phyloP scores from a whole-genome alignment of 2,797 vertebrate genomes.

The Gymnodraco acuticeps region DNA sequence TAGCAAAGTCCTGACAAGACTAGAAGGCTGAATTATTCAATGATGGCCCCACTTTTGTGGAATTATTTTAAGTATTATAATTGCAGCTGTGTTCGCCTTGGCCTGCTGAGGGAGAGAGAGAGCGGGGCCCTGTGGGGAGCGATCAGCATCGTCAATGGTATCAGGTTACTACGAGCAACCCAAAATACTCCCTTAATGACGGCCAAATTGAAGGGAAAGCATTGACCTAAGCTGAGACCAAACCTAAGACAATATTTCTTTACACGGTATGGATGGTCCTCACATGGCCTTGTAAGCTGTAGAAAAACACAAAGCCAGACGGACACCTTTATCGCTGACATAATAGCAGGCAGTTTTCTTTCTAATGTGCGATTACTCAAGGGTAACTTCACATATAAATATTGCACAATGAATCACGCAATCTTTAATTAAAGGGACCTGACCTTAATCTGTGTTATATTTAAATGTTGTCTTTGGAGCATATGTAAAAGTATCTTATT shows the following conservation, averaged over 20 bases:
- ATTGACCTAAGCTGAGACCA: constrained; percentile 88
- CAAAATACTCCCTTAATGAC: constrained; percentile 94
- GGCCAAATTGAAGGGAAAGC: constrained; percentile 90
- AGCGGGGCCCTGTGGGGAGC: constrained; percentile 89
- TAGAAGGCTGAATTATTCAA: constrained; percentile 92
- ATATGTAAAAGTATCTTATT: not conserved
- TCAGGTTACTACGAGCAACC: constrained; percentile 90
- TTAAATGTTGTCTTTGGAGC: not conserved
- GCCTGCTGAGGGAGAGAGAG: constrained; percentile 59
- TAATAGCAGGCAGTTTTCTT: not conserved
- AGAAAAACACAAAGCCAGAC: constrained; percentile 53
- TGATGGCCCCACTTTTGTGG: constrained; percentile 92
- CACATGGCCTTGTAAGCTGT: constrained; percentile 72
- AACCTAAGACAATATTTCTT: constrained; percentile 87
- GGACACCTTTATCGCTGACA: constrained; percentile 40
- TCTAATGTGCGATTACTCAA: not conserved
- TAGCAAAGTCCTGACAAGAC: constrained; percentile 87
- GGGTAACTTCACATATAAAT: not conserved
- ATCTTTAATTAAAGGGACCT: not conserved
- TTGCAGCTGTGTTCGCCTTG: constrained; percentile 89
- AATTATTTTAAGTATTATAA: constrained; percentile 97
- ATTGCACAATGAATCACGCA: not conserved
- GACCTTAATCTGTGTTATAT: not conserved
- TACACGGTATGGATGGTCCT: constrained; percentile 81
- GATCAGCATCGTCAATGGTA: constrained; percentile 89